Percentiles rank a stretch among this genome's conserved stretches.
These are phyloP conservation scores for Myioborus melanocephalus DNA, from an alignment of 2,797 vertebrate genomes.

Conservation along the genomic window DNA sequence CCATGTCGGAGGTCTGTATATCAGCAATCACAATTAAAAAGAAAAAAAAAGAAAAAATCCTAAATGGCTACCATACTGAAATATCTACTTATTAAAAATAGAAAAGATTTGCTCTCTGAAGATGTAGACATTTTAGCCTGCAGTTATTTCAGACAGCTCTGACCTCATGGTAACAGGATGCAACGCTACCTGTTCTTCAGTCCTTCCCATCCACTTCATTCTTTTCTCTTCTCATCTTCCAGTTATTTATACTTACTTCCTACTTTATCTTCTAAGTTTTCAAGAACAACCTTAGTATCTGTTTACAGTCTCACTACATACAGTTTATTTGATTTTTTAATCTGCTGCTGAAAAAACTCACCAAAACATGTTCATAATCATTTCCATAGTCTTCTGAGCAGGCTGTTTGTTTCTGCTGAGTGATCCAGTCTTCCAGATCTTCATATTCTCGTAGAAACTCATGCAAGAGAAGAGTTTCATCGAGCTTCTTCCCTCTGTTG, in stretches of 20 bases:
- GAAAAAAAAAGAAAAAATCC: neutral
- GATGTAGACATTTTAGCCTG: neutral
- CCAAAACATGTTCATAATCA: constrained; percentile 82
- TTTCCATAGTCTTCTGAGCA: constrained; percentile 79
- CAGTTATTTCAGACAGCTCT: neutral
- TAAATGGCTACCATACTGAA: neutral
- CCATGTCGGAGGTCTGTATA: neutral
- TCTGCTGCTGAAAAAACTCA: constrained; percentile 54
- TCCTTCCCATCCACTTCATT: neutral
- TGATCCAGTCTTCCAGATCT: constrained; percentile 85
- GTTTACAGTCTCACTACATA: neutral
- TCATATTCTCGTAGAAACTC: constrained; percentile 81
- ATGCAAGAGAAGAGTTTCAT: constrained; percentile 82
- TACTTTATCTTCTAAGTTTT: neutral
- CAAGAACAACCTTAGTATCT: neutral
- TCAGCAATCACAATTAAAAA: neutral
- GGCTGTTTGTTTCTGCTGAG: constrained; percentile 76
- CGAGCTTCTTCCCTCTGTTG: constrained; percentile 69
- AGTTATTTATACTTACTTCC: neutral
- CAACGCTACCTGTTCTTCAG: neutral
- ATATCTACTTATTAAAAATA: neutral
- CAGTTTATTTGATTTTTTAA: neutral
- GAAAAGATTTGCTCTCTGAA: neutral
- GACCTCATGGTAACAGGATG: neutral
- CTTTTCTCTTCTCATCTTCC: neutral